These are phyloP conservation scores for Eupleurogrammus muticus DNA, from an alignment of 2,797 vertebrate species.

Conservation along the genomic window DNA sequence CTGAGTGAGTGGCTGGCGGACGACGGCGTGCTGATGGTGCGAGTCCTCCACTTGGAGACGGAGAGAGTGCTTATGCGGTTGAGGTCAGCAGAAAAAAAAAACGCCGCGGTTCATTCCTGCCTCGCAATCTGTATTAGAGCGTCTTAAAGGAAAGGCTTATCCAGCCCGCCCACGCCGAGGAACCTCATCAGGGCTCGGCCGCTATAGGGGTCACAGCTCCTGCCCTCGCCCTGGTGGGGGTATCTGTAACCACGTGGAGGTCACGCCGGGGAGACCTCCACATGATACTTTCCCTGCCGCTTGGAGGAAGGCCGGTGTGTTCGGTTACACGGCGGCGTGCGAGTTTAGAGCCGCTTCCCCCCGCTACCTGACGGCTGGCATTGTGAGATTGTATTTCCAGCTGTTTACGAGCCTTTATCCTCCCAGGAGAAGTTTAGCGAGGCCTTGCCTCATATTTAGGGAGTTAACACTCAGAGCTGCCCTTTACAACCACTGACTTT, in stretches of 20 bases:
- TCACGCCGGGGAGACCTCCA: conserved; percentile 25
- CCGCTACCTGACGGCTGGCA: conserved; percentile 3
- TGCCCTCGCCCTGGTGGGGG: conserved; percentile 33
- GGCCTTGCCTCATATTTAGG: neutral
- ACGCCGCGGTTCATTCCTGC: conserved; percentile 57
- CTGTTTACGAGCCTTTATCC: neutral
- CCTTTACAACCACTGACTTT: neutral
- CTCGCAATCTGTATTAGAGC: conserved; percentile 71
- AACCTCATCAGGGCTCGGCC: conserved; percentile 54
- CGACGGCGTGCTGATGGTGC: conserved; percentile 27
- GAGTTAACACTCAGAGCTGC: neutral
- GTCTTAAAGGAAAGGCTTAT: conserved; percentile 66
- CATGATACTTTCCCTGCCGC: conserved; percentile 5
- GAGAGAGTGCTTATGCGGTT: conserved; percentile 14
- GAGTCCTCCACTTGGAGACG: conserved; percentile 36
- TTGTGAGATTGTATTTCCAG: neutral
- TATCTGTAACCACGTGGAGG: conserved; percentile 33
- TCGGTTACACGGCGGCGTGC: neutral
- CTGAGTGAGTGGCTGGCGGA: conserved; percentile 56
- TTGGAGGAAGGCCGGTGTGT: neutral
- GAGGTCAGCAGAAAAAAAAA: conserved; percentile 65
- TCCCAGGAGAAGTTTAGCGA: neutral
- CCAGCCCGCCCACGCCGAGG: conserved; percentile 56
- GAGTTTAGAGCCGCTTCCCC: neutral
- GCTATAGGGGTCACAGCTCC: conserved; percentile 43